phyloP scores from a whole-genome alignment of 2,797 vertebrate species.

The Oreochromis grahami region DNA sequence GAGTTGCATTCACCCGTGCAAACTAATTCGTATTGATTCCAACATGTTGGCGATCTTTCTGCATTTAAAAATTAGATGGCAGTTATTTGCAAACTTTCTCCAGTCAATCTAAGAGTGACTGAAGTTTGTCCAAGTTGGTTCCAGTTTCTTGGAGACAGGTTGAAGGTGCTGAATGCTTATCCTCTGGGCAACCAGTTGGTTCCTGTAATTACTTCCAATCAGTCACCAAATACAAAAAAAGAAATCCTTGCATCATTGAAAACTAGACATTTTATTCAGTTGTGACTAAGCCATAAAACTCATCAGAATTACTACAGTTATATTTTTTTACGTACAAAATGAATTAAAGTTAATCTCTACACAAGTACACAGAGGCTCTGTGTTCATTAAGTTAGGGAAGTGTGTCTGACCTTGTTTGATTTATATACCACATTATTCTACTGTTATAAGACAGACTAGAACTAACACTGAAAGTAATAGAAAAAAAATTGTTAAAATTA shows the following conservation, averaged over 20 bases:
- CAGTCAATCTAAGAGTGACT: neutral
- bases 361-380: neutral
- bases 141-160: neutral
- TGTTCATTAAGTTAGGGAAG: neutral
- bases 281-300: neutral
- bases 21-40: neutral
- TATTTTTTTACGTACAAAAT: neutral
- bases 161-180: neutral
- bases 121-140: neutral
- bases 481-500: neutral
- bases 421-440: neutral
- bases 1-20: neutral
- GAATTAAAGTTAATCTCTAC: neutral
- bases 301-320: neutral
- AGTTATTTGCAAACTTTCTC: neutral
- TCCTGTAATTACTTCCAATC: neutral
- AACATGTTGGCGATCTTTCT: neutral
- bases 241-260: neutral
- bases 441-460: neutral
- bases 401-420: neutral
- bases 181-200: neutral
- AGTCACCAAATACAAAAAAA: neutral
- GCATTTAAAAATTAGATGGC: neutral
- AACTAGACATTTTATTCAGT: neutral
- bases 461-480: neutral